Evolutionary conservation across 1,140 invertebrate genomes (phyloP).

Genomic region (Pemphigus obesinymphae): DNA sequence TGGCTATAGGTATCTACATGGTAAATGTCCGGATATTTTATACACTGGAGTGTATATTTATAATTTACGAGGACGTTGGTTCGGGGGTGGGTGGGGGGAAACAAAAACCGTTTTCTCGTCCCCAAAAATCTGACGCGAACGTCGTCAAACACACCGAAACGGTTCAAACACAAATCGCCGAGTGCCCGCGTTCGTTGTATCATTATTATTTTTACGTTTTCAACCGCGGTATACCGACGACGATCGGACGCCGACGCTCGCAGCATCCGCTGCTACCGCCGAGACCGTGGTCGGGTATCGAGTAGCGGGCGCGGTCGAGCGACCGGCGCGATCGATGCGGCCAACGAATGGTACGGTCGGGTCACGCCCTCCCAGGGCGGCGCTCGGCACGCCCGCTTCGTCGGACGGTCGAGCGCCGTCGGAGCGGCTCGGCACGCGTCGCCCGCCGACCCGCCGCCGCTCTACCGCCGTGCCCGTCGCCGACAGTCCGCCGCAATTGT

Average conservation of each 20-base stretch:
- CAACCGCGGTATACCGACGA: too few relatives aligned
- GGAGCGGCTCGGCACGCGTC: neutral
- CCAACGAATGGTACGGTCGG: neutral
- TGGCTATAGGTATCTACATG: too few relatives aligned
- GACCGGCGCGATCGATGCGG: slow-evolving; percentile 30
- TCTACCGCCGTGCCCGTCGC: neutral
- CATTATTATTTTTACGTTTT: neutral
- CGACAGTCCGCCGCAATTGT: neutral
- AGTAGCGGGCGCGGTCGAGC: slow-evolving; percentile 12
- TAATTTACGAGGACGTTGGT: too few relatives aligned
- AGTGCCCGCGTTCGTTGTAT: neutral
- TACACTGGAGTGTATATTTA: too few relatives aligned
- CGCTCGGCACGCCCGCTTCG: neutral
- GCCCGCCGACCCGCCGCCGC: neutral
- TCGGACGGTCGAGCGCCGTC: neutral
- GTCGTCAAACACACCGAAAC: neutral
- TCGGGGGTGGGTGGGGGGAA: too few relatives aligned
- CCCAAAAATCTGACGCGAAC: neutral
- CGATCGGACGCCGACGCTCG: neutral
- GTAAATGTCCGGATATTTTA: too few relatives aligned
- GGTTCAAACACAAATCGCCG: neutral
- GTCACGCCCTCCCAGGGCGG: neutral
- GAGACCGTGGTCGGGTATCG: neutral
- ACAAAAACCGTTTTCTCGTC: neutral
- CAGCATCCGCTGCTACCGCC: neutral